Evolutionary conservation across 1,140 invertebrate species (phyloP), one percentile per base, ranked within the genome.

Genomic region (Lepidurus arcticus): DNA sequence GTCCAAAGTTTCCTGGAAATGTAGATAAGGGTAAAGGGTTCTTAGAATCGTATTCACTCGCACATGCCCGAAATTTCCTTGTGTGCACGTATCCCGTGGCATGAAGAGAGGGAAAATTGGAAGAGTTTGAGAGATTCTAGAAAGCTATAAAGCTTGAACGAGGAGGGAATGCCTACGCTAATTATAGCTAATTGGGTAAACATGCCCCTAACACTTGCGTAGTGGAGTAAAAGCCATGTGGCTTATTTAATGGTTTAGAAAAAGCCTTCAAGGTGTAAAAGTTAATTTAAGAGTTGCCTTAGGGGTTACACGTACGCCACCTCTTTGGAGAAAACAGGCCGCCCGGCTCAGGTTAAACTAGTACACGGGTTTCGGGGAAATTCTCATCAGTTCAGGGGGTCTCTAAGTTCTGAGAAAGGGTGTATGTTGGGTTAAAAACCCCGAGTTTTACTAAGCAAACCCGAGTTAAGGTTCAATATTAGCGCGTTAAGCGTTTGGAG

Each of bases 261-360:
- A 13, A n/a, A 16, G n/a, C 53, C n/a, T 21, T 65, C 1, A 16
- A 21, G 53, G 53, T 21, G 21, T 65, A 34, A 34, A n/a, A n/a
- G 53, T 65, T n/a, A 65, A 65, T 47, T 7, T n/a, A 6, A 65
- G 1, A n/a, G 53, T 65, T 3, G 53, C 53, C n/a, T 13, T 13
- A 65, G 53, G 45, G 53, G 53, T 65, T 65, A 16, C 21, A 65
- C n/a, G n/a, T n/a, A n/a, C 53, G 53, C 53, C 53, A n/a, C 53
- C 21, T 65, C 21, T 65, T 65, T 34, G 34, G 53, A 21, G 45
- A 65, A 65, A 65, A 13, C 21, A 65, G 53, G 53, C 21, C 53
- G 53, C 21, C 21, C 21, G 21, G n/a, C 16, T n/a, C 16, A 21
- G 16, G 53, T 65, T 65, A 65, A 65, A 11, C 21, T 9, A 21